Conservation (phyloP, 2,888 invertebrate species). For the Aleiodes alternator region DNA sequence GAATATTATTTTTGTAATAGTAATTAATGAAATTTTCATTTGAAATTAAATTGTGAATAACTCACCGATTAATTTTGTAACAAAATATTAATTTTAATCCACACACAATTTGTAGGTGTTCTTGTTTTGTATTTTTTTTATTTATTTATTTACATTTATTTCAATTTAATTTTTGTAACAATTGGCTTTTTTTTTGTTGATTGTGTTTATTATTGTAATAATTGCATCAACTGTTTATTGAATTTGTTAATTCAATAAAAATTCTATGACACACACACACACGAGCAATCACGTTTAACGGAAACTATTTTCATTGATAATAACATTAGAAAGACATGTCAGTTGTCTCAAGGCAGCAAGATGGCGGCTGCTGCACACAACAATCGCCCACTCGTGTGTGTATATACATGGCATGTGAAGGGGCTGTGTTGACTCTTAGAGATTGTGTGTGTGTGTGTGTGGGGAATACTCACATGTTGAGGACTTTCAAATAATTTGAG, state of each 20-base stretch:
- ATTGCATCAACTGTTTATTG: no score
- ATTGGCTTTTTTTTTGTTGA: neutral
- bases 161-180: neutral
- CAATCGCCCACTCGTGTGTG: constrained; percentile 56
- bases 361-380: constrained; percentile 65
- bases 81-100: neutral
- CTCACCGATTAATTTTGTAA: constrained; percentile 9
- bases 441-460: constrained; percentile 60
- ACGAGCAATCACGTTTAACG: constrained; percentile 43
- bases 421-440: no score
- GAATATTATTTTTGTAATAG: neutral
- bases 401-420: constrained; percentile 38
- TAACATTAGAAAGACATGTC: constrained; percentile 73
- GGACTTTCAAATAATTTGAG: no score
- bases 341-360: constrained; percentile 68
- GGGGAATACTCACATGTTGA: no score
- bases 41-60: neutral
- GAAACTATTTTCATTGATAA: constrained; percentile 65
- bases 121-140: neutral
- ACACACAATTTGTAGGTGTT: neutral
- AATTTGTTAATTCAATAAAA: constrained; percentile 41
- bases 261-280: constrained; percentile 44
- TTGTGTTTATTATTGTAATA: no score
- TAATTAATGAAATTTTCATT: neutral
- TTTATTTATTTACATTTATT: neutral